Evolutionary conservation across 2,113 vertebrate genomes (phyloP).

Genomic region (Plecotus auritus): DNA sequence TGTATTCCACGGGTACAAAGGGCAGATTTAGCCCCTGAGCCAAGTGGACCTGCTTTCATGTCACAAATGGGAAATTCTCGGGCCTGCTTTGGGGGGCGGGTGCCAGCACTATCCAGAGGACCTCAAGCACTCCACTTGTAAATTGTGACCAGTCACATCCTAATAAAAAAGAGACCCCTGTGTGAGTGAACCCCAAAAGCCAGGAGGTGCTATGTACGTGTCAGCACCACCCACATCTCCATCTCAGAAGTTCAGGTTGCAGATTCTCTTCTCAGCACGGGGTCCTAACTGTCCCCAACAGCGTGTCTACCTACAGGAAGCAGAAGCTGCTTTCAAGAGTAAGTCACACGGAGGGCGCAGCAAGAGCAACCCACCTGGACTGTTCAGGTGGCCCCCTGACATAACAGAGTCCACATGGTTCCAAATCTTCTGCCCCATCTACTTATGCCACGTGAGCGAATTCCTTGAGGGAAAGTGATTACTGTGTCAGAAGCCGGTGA

Average conservation of each 20-base stretch:
- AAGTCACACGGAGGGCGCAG: not conserved
- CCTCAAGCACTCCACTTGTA: not conserved
- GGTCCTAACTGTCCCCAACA: rapidly evolving
- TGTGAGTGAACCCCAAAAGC: not conserved
- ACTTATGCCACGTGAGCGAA: not conserved
- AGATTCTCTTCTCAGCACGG: not conserved
- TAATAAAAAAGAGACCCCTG: too few relatives aligned
- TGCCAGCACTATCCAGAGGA: rapidly evolving
- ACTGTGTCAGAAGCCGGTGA: slow-evolving; percentile 58
- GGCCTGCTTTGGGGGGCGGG: rapidly evolving
- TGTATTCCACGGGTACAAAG: rapidly evolving
- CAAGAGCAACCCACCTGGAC: rapidly evolving
- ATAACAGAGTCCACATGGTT: not conserved
- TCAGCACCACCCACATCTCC: rapidly evolving
- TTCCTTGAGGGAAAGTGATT: slow-evolving; percentile 68
- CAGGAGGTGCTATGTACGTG: too few relatives aligned
- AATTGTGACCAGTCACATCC: not conserved
- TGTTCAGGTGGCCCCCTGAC: not conserved
- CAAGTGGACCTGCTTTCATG: not conserved
- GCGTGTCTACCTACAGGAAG: not conserved
- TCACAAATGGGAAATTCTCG: rapidly evolving
- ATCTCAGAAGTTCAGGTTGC: not conserved
- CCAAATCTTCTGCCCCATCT: not conserved
- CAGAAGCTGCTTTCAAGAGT: not conserved
- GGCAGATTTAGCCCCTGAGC: not conserved